phyloP scores from a whole-genome alignment of 1,140 invertebrate genomes.

The Cydia strobilella region DNA sequence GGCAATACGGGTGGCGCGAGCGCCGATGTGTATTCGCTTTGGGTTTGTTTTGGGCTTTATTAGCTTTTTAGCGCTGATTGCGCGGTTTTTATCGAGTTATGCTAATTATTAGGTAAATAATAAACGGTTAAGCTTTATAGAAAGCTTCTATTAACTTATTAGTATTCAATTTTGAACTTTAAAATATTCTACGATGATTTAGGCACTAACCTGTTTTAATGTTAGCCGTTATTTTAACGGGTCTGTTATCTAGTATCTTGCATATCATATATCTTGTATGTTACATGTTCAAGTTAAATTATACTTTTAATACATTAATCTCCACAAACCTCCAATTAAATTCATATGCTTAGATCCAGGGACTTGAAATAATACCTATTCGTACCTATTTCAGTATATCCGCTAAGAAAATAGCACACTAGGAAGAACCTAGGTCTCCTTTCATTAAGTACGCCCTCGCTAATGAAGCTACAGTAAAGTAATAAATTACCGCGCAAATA shows the following conservation, averaged over 20 bases:
- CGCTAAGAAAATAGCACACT: background rate
- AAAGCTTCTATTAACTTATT: background rate
- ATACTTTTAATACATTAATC: no score
- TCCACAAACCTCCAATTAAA: no score
- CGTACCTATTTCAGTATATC: background rate
- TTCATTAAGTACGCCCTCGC: background rate
- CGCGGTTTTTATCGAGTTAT: conserved; percentile 45
- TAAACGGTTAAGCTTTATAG: background rate
- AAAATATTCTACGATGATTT: no score
- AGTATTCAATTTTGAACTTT: background rate
- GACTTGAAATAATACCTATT: no score
- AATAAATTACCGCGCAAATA: conserved; percentile 3
- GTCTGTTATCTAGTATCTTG: no score
- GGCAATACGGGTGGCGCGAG: conserved; percentile 57
- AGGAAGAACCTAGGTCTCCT: conserved; percentile 1
- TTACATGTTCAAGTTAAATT: no score
- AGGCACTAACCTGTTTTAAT: no score
- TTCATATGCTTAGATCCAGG: no score
- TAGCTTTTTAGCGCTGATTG: background rate
- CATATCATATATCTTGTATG: no score
- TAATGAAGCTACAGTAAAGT: background rate
- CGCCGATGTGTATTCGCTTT: conserved; percentile 38
- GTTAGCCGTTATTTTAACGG: no score
- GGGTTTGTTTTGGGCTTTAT: conserved; percentile 26
- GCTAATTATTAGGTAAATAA: conserved; percentile 55